Base-by-base conservation (phyloP, 2,797 vertebrate species). In the Cyprinella venusta region DNA sequence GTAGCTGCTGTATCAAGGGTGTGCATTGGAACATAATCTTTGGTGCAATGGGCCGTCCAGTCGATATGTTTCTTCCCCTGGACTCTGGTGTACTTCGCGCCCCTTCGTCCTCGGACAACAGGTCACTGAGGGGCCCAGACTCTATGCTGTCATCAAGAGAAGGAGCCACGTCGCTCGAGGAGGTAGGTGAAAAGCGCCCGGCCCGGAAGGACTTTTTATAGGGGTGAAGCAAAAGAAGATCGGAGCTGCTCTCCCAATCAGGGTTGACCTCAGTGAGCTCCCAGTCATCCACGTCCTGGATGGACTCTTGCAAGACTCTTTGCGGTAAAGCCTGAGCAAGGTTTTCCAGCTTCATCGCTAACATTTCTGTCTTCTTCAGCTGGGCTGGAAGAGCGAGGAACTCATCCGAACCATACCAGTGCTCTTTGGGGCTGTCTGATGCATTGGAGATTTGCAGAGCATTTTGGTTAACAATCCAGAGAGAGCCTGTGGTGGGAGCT, bases 281-380 rank as follows among this genome's bases (percentile, higher is more conserved):
- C 98, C 98, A 99, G 90, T 99, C 97, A 81, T 99, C 98, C 65
- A 99, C 96, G 21, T 98, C 96, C 94, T 98, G 97, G 89, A 97
- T 84, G 15, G 91, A 93, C 85, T 96, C 96, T 80, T 93, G 92
- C 83, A 91, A 86, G 5, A 93, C 91, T 82, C 94, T 95, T 89
- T 95, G 95, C 6, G 94, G 94, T 67, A 96, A 89, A 30, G 95
- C 89, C 81, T 97, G 96, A 38, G 97, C 95, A 90, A 99, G 92
- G 76, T 93, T 97, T 85, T 98, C 98, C 87, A 99, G 90, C 82
- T 97, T 97, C 91, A 96, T 89, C 19, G 97, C 94, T 85, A 99
- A 90, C 76, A 97, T 94, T 94, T 99, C 98, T 0, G 97, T 97
- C 92, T 98, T 95, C 38, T 90, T 96, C 48, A 99, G 96, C 85